Conservation (phyloP, 2,888 invertebrate genomes). For the Caenorhabditis macrosperma region DNA sequence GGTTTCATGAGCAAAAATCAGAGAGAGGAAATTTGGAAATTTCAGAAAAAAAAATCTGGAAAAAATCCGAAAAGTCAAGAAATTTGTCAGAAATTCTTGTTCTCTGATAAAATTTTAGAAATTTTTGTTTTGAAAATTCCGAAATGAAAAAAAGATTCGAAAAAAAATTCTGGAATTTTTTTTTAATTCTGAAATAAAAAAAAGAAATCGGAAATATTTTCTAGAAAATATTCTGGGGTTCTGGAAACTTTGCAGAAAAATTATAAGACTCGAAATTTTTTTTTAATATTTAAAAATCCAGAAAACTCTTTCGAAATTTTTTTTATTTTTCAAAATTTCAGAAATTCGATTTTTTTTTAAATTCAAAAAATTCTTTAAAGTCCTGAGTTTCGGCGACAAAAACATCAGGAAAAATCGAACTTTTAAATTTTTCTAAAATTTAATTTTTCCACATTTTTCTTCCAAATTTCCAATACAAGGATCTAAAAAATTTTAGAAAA, state of each 20-base stretch:
- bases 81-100: background rate
- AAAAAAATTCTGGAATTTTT: background rate
- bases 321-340: too few species aligned
- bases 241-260: background rate
- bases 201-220: background rate
- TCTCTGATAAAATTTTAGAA: background rate
- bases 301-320: too few species aligned
- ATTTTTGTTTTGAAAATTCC: background rate
- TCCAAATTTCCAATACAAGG: conserved; percentile 12
- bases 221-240: background rate
- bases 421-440: too few species aligned
- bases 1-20: conserved; percentile 2
- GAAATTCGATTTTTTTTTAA: too few species aligned
- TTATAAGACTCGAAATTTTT: too few species aligned
- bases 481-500: background rate
- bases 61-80: background rate
- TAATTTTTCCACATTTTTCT: too few species aligned
- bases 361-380: background rate
- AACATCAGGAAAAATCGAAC: conserved; percentile 6
- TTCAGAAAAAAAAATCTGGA: background rate
- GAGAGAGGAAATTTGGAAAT: background rate
- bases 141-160: background rate
- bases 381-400: background rate
- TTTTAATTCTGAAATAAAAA: background rate
- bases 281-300: too few species aligned